Conservation (phyloP, 1,140 invertebrate genomes). For the Drosophila athabasca region DNA sequence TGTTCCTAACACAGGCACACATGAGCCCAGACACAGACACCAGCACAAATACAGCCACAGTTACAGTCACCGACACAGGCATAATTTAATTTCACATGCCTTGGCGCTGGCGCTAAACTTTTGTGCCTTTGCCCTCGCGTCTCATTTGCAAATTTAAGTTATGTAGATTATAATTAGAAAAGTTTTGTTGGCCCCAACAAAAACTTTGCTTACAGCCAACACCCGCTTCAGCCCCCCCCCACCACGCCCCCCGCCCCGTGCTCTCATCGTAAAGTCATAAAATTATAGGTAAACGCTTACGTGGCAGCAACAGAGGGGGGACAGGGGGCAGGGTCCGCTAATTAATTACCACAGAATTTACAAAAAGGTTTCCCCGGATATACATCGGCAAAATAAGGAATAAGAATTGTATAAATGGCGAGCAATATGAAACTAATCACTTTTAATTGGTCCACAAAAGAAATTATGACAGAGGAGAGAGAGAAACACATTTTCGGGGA, state of each 20-base stretch:
- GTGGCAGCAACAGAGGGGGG: conserved; percentile 34
- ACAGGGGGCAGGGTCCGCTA: conserved; percentile 38
- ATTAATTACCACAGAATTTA: conserved; percentile 73
- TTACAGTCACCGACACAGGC: conserved; percentile 29
- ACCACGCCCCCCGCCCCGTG: conserved; percentile 11
- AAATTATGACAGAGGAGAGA: conserved; percentile 63
- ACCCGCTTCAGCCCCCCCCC: no score
- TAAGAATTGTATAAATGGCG: conserved; percentile 61
- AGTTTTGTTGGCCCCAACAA: conserved; percentile 62
- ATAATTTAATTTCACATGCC: conserved; percentile 79
- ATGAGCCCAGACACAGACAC: conserved; percentile 20
- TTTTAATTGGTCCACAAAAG: conserved; percentile 72
- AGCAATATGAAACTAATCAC: conserved; percentile 76
- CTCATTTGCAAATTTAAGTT: conserved; percentile 73
- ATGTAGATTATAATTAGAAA: conserved; percentile 82
- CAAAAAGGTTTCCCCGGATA: conserved; percentile 52
- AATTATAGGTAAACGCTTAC: conserved; percentile 82
- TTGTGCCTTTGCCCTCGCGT: conserved; percentile 65
- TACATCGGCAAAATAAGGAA: conserved; percentile 14
- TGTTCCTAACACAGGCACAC: background rate
- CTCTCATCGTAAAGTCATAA: conserved; percentile 71
- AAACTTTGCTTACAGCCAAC: conserved; percentile 57
- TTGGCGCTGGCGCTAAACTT: conserved; percentile 54
- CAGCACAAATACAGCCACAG: conserved; percentile 22
- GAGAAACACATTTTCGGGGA: conserved; percentile 46